phyloP scores from a whole-genome alignment of 2,888 invertebrate genomes.

The Tiliacea aurago region DNA sequence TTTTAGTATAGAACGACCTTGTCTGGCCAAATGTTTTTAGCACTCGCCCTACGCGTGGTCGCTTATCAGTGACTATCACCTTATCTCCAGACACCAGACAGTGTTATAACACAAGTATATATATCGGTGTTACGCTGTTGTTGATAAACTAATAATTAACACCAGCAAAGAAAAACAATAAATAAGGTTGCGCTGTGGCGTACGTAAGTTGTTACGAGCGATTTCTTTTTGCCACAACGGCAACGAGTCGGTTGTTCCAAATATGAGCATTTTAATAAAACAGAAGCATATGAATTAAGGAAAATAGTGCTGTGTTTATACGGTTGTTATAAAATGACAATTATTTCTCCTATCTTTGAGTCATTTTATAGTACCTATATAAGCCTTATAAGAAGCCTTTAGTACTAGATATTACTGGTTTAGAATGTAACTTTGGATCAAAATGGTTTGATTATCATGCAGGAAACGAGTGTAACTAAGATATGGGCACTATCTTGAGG shows the following conservation, averaged over 20 bases:
- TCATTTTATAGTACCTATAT: conserved; percentile 37
- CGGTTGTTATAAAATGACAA: conserved; percentile 22
- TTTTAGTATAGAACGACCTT: conserved; percentile 71
- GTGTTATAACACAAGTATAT: conserved; percentile 63
- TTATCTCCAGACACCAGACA: conserved; percentile 81
- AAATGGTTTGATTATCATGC: conserved; percentile 59
- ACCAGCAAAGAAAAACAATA: conserved; percentile 48
- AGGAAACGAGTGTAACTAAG: conserved; percentile 56
- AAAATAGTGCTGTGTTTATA: background rate
- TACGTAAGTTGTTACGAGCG: background rate
- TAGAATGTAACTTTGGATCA: conserved; percentile 36
- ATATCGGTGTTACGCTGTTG: conserved; percentile 64
- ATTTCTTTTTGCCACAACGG: background rate
- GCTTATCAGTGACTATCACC: conserved; percentile 74
- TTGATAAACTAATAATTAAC: conserved; percentile 64
- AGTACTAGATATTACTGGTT: conserved; percentile 58
- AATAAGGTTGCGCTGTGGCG: conserved; percentile 14
- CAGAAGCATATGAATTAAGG: background rate
- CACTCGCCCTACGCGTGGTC: conserved; percentile 76
- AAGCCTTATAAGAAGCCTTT: conserved; percentile 40
- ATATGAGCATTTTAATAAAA: background rate
- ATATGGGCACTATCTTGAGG: conserved; percentile 30
- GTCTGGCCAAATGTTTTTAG: conserved; percentile 66
- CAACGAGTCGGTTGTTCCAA: background rate
- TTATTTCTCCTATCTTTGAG: conserved; percentile 49